These are phyloP conservation scores for Conus ventricosus DNA, from an alignment of 1,140 invertebrate genomes.

Conservation along the genomic window DNA sequence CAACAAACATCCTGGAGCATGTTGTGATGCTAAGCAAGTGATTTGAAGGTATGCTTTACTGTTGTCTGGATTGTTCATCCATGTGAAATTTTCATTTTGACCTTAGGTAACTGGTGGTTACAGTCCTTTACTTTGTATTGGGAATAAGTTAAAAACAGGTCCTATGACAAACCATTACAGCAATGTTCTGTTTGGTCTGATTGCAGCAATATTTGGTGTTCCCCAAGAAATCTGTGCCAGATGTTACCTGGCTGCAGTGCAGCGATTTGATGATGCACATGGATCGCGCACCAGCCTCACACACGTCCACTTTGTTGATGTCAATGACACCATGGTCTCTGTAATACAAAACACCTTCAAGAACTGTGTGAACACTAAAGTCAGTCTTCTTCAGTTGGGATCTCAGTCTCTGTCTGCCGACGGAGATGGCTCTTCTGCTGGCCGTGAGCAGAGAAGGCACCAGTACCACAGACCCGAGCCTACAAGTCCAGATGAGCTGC, in stretches of 20 bases:
- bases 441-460: neutral
- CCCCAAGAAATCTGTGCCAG: constrained; percentile 47
- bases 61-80: no score
- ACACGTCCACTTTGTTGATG: constrained; percentile 54
- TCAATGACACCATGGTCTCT: constrained; percentile 39
- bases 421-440: no score
- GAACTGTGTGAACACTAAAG: neutral
- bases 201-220: constrained; percentile 54
- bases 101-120: no score
- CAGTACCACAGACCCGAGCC: neutral
- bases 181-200: neutral
- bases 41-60: no score
- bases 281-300: constrained; percentile 9
- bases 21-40: no score
- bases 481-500: neutral
- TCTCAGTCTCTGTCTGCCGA: no score
- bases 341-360: constrained; percentile 39
- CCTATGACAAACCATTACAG: neutral
- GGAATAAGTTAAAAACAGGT: no score
- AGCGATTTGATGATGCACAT: constrained; percentile 28
- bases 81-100: no score
- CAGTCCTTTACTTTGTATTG: no score
- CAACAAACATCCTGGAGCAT: no score
- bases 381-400: neutral
- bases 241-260: constrained; percentile 39